These are phyloP conservation scores for Chionis minor DNA, from an alignment of 2,113 vertebrate species.

Conservation along the genomic window DNA sequence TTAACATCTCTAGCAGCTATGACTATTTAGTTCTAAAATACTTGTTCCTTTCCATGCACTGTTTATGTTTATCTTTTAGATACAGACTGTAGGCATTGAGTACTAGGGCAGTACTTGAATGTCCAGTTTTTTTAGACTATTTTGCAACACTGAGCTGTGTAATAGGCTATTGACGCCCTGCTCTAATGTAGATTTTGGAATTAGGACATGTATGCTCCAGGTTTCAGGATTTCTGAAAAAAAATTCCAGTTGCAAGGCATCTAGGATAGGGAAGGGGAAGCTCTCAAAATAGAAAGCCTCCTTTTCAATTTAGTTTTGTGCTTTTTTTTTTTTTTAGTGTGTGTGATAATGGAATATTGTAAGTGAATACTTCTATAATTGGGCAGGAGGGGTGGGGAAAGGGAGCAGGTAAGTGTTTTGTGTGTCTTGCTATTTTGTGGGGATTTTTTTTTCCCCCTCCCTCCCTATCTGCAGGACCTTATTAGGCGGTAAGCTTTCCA, in stretches of 20 bases:
- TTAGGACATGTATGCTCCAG: background rate
- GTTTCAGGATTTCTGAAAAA: background rate
- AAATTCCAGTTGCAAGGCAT: background rate
- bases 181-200: background rate
- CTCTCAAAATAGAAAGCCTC: background rate
- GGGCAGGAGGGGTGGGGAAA: background rate
- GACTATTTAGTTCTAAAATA: background rate
- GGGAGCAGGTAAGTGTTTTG: background rate
- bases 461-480: too few relatives aligned
- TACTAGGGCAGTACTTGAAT: background rate
- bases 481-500: background rate
- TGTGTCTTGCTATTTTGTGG: background rate
- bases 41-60: background rate
- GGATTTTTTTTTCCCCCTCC: rapidly evolving
- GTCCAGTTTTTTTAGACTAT: background rate
- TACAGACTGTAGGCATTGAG: background rate
- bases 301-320: background rate
- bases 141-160: background rate
- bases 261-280: background rate
- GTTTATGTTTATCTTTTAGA: background rate
- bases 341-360: background rate
- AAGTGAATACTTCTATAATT: background rate
- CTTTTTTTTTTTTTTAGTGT: too few relatives aligned
- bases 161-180: background rate
- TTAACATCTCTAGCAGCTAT: background rate